phyloP scores from a whole-genome alignment of 2,113 vertebrate species.

The Paramormyrops kingsleyae region DNA sequence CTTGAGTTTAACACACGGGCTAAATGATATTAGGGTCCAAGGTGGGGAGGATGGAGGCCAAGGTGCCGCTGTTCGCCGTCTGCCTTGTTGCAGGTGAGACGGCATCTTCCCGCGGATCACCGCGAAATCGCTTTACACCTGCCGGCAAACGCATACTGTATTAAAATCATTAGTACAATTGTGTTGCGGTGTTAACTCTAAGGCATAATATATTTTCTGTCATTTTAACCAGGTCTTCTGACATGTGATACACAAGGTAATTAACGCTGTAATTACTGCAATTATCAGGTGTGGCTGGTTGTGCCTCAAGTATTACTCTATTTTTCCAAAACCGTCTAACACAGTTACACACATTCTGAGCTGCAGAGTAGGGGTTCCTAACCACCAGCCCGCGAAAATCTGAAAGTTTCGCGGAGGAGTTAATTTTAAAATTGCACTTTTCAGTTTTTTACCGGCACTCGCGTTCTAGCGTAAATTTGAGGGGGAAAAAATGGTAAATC shows the following conservation, averaged over 20 bases:
- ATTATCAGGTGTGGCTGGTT: background rate
- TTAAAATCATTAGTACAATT: background rate
- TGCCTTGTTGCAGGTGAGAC: background rate
- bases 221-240: conserved; percentile 24
- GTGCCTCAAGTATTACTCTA: background rate
- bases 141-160: background rate
- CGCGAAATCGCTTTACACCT: background rate
- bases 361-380: background rate
- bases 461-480: background rate
- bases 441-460: background rate
- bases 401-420: background rate
- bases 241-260: conserved; percentile 37
- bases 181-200: background rate
- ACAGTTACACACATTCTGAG: background rate
- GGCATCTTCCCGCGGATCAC: background rate
- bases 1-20: background rate
- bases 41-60: background rate
- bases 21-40: background rate
- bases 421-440: background rate
- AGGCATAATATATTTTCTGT: background rate
- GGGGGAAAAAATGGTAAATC: background rate
- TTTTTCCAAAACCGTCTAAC: background rate
- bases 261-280: background rate
- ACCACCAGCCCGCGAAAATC: background rate
- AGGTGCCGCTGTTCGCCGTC: background rate